phyloP scores from a whole-genome alignment of 1,140 invertebrate genomes.

The Pectinophora gossypiella region DNA sequence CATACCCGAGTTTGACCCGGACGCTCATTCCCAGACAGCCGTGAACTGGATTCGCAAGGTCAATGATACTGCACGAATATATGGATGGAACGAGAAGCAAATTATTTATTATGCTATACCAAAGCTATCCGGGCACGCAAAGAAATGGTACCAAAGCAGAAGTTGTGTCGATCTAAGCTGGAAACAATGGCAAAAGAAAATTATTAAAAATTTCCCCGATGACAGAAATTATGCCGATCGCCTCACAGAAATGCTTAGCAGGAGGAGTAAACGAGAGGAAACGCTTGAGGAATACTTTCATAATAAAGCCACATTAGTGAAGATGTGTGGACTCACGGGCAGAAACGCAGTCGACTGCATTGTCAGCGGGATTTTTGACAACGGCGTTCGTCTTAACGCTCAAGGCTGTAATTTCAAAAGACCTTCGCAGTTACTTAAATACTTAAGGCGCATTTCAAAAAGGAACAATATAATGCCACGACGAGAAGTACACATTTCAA shows the following conservation, averaged over 20 bases:
- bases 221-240: constrained; percentile 4
- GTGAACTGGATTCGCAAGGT: constrained; percentile 1
- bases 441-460: constrained; percentile 4
- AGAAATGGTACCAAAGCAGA: constrained; percentile 2
- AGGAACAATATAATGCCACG: neutral
- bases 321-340: constrained; percentile 2
- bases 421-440: constrained; percentile 4
- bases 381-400: constrained; percentile 8
- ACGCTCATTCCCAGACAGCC: neutral
- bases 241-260: neutral
- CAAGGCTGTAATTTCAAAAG: constrained; percentile 8
- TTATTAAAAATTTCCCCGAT: too few relatives aligned
- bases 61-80: constrained; percentile 2
- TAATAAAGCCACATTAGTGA: constrained; percentile 1
- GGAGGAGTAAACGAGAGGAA: constrained; percentile 2
- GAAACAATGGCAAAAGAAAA: constrained; percentile 1
- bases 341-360: constrained; percentile 13
- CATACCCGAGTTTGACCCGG: constrained; percentile 1
- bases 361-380: constrained; percentile 10
- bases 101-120: constrained; percentile 5
- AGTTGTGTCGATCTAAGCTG: neutral
- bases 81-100: constrained; percentile 3
- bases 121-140: neutral
- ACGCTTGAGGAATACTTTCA: neutral
- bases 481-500: neutral